Evolutionary conservation across 2,113 vertebrate genomes (phyloP), one percentile per base, ranked within the genome.

Genomic region (Coregonus clupeaformis): DNA sequence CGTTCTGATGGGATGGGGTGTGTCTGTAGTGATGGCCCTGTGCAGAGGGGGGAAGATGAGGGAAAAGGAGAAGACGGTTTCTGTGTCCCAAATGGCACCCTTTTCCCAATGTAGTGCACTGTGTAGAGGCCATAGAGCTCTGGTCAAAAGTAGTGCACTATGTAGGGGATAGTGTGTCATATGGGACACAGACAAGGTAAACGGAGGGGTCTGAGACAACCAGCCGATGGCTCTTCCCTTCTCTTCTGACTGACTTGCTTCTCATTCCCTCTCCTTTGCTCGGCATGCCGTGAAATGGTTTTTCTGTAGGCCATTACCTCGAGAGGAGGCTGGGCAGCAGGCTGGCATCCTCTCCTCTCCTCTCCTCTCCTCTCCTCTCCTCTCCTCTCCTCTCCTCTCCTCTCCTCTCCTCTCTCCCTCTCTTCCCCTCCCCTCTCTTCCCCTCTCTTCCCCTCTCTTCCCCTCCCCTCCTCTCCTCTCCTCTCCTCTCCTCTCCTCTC

Each of bases 301-400:
- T 93, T 92, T 92, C 87, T 85, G 87, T 86, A 91, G 90, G 85
- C 91, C 89, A 91, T 93, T 93, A 91, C 89, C 90, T 87, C 79
- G 74, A 29, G 25, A 70, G 72, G 63, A 71, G 68, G 57, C 83
- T 86, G 59, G 59, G 59, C 22, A 11, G 24, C 6, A 62, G 22
- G n/a, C n/a, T n/a, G n/a, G n/a, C n/a, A n/a, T n/a, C n/a, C n/a
- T n/a, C n/a, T n/a, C n/a, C n/a, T n/a, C n/a, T n/a, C n/a, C n/a
- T n/a, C n/a, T n/a, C n/a, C n/a, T n/a, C n/a, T n/a, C n/a, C n/a
- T n/a, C n/a, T n/a, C n/a, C n/a, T n/a, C n/a, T n/a, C n/a, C n/a
- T n/a, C n/a, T n/a, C n/a, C n/a, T n/a, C n/a, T n/a, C n/a, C n/a
- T n/a, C n/a, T n/a, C n/a, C n/a, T n/a, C n/a, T n/a, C n/a, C n/a